Conservation (phyloP, 1,140 invertebrate genomes). For the Drosophila kohkoa region DNA sequence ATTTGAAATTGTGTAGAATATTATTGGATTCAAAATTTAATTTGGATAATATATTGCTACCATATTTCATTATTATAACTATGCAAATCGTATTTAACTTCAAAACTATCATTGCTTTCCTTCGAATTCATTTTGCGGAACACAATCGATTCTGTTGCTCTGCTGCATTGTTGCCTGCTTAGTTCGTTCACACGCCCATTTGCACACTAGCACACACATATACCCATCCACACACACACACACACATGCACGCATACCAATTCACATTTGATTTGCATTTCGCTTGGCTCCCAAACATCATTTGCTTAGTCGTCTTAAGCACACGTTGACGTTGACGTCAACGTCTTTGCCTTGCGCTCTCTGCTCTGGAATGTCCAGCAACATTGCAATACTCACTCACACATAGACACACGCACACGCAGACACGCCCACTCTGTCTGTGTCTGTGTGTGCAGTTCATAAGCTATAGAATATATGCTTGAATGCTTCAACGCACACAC, state of each 20-base stretch:
- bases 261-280: slow-evolving; percentile 76
- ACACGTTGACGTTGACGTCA: slow-evolving; percentile 50
- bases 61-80: too few species aligned
- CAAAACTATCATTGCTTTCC: not conserved
- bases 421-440: slow-evolving; percentile 26
- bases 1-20: too few species aligned
- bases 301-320: slow-evolving; percentile 61
- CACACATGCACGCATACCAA: slow-evolving; percentile 11
- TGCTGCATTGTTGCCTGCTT: slow-evolving; percentile 23
- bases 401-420: not conserved
- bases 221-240: slow-evolving; percentile 21
- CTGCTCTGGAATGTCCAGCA: slow-evolving; percentile 18
- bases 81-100: too few species aligned
- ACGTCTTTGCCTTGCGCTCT: slow-evolving; percentile 22
- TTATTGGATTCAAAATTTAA: too few species aligned
- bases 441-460: slow-evolving; percentile 62
- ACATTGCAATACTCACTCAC: slow-evolving; percentile 12
- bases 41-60: too few species aligned
- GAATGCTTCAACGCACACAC: slow-evolving; percentile 83
- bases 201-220: slow-evolving; percentile 11
- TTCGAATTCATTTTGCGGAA: slow-evolving; percentile 32
- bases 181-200: slow-evolving; percentile 29
- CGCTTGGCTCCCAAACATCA: slow-evolving; percentile 57
- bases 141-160: not conserved
- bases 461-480: slow-evolving; percentile 59